These are phyloP conservation scores for Eulemur mongoz DNA, from an alignment of 2,797 vertebrate species.

Conservation along the genomic window DNA sequence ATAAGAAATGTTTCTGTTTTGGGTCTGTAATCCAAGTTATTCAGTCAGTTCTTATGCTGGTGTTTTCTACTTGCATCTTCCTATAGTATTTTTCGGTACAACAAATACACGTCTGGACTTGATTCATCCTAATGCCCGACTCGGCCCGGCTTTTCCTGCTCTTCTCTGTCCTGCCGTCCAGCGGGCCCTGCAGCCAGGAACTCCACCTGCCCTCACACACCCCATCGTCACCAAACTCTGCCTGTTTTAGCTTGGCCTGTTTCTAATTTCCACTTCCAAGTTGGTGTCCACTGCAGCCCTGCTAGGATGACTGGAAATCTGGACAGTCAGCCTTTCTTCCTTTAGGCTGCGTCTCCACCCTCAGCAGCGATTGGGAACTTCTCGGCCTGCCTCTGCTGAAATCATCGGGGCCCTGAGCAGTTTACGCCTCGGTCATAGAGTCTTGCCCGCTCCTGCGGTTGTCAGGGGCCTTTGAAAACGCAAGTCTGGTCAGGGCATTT, in stretches of 20 bases:
- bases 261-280: not conserved
- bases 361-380: not conserved
- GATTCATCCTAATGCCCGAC: not conserved
- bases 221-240: not conserved
- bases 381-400: not conserved
- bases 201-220: not conserved
- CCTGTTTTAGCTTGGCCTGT: not conserved
- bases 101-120: slow-evolving; percentile 34
- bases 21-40: slow-evolving; percentile 51
- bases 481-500: not conserved
- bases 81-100: slow-evolving; percentile 49
- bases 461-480: not conserved
- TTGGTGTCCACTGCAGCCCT: not conserved
- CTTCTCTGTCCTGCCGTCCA: not conserved
- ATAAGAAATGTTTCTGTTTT: slow-evolving; percentile 56
- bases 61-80: not conserved
- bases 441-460: not conserved
- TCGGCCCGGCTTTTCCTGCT: not conserved
- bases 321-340: not conserved
- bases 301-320: not conserved
- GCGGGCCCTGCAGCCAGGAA: not conserved
- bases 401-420: rapidly evolving
- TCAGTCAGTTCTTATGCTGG: not conserved
- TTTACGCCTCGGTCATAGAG: not conserved
- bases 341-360: not conserved